A percentile compares a stretch with the other conserved stretches of the same genome.
These are phyloP conservation scores for Anguilla megastoma DNA, from an alignment of 2,797 vertebrate genomes.

Conservation along the genomic window DNA sequence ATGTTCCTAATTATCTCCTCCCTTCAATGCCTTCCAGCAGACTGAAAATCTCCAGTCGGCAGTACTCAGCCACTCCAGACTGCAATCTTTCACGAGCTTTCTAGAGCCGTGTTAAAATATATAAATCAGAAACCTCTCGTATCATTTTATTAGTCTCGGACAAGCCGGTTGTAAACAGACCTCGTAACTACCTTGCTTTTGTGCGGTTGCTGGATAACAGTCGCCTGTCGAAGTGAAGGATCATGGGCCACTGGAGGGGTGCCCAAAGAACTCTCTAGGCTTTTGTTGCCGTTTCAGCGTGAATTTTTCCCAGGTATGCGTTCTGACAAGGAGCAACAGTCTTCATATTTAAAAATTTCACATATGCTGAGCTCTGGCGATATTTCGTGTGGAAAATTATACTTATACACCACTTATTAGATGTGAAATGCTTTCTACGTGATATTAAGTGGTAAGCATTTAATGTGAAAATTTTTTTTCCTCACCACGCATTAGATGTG, in stretches of 20 bases:
- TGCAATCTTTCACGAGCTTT: neutral
- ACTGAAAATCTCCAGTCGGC: neutral
- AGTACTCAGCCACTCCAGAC: neutral
- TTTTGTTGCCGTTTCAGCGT: neutral
- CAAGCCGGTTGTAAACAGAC: neutral
- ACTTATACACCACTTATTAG: too few relatives aligned
- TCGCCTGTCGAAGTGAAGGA: neutral
- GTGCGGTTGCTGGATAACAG: neutral
- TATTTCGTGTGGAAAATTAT: neutral
- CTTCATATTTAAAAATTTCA: neutral
- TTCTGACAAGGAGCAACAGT: neutral
- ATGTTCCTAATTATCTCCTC: neutral
- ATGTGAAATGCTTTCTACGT: too few relatives aligned
- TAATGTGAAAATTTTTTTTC: too few relatives aligned
- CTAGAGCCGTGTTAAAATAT: neutral
- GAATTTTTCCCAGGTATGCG: too few relatives aligned
- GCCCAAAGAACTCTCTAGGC: neutral
- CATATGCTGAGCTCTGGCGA: neutral
- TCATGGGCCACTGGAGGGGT: neutral
- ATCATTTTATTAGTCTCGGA: neutral
- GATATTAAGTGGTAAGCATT: too few relatives aligned
- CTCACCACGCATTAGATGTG: too few relatives aligned
- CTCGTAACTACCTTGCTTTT: neutral
- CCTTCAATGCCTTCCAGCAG: neutral
- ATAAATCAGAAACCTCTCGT: neutral